Conservation (phyloP, 2,888 invertebrate genomes). For the Ommatoiulus sabulosus region DNA sequence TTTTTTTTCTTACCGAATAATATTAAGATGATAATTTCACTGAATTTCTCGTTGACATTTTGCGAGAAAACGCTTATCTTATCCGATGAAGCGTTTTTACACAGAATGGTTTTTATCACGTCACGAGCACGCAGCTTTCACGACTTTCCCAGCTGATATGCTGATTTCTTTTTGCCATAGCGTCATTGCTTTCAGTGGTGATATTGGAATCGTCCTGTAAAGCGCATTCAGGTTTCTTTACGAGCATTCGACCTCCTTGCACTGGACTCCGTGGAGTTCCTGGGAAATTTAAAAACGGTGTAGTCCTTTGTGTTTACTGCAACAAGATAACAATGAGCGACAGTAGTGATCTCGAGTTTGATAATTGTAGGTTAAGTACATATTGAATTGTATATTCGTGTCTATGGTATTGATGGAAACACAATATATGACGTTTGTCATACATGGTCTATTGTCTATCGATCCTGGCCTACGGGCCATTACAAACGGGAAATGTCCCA, state of each 20-base stretch:
- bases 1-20: not conserved
- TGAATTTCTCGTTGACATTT: not conserved
- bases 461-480: too few relatives aligned
- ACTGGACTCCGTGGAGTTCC: too few relatives aligned
- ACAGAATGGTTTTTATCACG: too few relatives aligned
- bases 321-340: not conserved
- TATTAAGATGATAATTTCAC: not conserved
- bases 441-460: too few relatives aligned
- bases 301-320: not conserved
- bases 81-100: too few relatives aligned
- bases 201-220: too few relatives aligned
- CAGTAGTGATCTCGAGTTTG: not conserved
- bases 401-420: too few relatives aligned
- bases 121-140: not conserved
- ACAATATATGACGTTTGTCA: too few relatives aligned
- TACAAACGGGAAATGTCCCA: too few relatives aligned
- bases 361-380: not conserved
- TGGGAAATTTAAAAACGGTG: constrained; percentile 3
- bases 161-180: not conserved
- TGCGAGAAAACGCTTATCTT: too few relatives aligned
- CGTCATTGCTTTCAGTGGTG: not conserved
- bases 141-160: not conserved
- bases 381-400: too few relatives aligned
- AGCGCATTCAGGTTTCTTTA: not conserved
- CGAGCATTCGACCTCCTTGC: not conserved